Evolutionary conservation across 1,140 invertebrate genomes (phyloP), one percentile per base, ranked within the genome.

Genomic region (Drosophila serrata): DNA sequence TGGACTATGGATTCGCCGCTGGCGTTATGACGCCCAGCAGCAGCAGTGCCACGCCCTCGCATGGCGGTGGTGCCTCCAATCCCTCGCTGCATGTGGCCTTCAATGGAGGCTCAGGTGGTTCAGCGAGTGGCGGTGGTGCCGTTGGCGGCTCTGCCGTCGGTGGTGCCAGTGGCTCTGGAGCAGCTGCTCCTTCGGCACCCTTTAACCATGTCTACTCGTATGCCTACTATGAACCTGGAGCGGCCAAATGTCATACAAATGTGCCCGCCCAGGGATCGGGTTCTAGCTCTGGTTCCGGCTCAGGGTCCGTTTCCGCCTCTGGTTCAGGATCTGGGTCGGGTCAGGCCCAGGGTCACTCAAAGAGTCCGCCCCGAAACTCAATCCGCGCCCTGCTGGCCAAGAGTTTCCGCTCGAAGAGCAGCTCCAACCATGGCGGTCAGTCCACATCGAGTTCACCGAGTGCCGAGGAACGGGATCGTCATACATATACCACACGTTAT

Each of bases 401-500:
- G 58, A 90, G 90, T 48, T 84, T 90, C 69, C 81, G 90, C 57
- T 92, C 81, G 12, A 91, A 91, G 65, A 73, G 85, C 85, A 33
- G 65, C 62, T 74, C 69, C 43, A 84, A 70, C 60, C 88, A 82
- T 40, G 69, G 67, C 24, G 82, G 77, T 0, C 82, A 92, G 37
- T 85, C 82, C 13, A 82, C 82, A 0, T 91, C 79, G 31, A 90
- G 80, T 12, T 86, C 90, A 45, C 78, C 85, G 1, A 80, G 80
- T 27, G 72, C 91, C 46, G 91, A 92, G 61, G 91, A 92, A 49
- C 85, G 93, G 75, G 84, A 88, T 22, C 46, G 93, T 62, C 96
- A 96, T 81, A 96, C 96, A 42, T 96, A 96, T 80, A 95, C 96
- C 24, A 96, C 96, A 7, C 94, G 96, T 65, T 97, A 97, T 82